phyloP scores from a whole-genome alignment of 2,797 vertebrate species.

The Premnoplex brunnescens region DNA sequence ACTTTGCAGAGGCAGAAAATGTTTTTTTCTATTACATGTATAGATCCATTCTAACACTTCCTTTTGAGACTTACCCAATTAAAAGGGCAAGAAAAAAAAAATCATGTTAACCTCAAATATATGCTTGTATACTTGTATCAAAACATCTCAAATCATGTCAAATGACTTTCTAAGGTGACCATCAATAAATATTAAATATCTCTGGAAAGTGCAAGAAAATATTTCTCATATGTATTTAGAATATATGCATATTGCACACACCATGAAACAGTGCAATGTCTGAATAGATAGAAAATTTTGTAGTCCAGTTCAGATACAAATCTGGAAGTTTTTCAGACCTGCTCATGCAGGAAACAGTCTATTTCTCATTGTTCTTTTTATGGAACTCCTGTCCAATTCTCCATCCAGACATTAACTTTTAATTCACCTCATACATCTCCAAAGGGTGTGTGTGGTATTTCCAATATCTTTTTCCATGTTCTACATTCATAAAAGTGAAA shows the following conservation, averaged over 20 bases:
- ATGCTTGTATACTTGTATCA: not conserved
- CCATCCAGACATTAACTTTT: constrained; percentile 27
- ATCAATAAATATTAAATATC: not conserved
- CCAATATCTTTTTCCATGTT: not conserved
- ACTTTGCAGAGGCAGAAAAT: not conserved
- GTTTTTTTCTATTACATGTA: not conserved
- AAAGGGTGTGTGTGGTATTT: not conserved
- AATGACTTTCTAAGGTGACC: not conserved
- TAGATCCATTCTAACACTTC: not conserved
- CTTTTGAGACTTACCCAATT: not conserved
- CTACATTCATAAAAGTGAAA: not conserved
- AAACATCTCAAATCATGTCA: not conserved
- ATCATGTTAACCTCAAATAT: not conserved
- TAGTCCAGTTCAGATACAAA: not conserved
- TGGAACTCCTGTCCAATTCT: not conserved
- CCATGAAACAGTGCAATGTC: not conserved
- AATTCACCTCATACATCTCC: constrained; percentile 4
- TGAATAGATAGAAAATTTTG: not conserved
- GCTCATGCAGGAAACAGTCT: not conserved
- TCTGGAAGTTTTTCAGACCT: not conserved
- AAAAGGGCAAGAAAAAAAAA: not conserved
- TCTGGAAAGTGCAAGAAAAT: not conserved
- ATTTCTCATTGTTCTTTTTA: not conserved
- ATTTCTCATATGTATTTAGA: not conserved
- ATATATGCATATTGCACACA: rapidly evolving